Conservation (phyloP, 2,113 vertebrate species). For the Channa maculata region DNA sequence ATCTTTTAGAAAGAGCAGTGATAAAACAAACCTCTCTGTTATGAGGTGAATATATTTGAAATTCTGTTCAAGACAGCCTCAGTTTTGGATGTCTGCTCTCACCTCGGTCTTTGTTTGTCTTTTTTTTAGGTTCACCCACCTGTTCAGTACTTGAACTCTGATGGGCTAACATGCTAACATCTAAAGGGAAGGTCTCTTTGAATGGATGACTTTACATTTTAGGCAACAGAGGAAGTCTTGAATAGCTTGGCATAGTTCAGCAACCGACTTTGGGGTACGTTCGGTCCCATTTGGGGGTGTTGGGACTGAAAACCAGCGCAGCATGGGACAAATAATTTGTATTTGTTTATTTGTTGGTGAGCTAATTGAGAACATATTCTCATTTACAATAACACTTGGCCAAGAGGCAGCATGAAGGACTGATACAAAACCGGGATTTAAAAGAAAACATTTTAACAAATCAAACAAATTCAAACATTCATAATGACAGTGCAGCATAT, state of each 20-base stretch:
- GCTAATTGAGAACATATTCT: too few species aligned
- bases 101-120: not conserved
- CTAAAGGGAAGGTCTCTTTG: constrained; percentile 40
- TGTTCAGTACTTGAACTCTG: constrained; percentile 35
- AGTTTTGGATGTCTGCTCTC: constrained; percentile 10
- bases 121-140: constrained; percentile 1
- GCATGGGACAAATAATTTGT: not conserved
- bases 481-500: too few species aligned
- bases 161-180: constrained; percentile 16
- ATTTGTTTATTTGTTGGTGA: too few species aligned
- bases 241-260: not conserved
- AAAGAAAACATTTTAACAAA: too few species aligned
- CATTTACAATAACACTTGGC: too few species aligned
- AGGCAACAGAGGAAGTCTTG: constrained; percentile 47
- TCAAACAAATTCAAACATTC: too few species aligned
- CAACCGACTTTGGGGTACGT: constrained; percentile 15
- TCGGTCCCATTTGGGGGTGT: constrained; percentile 24
- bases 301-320: constrained; percentile 25
- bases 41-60: not conserved
- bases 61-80: not conserved
- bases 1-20: too few species aligned
- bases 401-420: too few species aligned
- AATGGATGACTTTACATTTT: constrained; percentile 51
- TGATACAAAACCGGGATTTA: too few species aligned
- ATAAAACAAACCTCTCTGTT: too few species aligned